A percentile compares a stretch with the other conserved stretches of the same genome.
Conservation (phyloP, 1,140 invertebrate genomes). For the Drosophila elegans region DNA sequence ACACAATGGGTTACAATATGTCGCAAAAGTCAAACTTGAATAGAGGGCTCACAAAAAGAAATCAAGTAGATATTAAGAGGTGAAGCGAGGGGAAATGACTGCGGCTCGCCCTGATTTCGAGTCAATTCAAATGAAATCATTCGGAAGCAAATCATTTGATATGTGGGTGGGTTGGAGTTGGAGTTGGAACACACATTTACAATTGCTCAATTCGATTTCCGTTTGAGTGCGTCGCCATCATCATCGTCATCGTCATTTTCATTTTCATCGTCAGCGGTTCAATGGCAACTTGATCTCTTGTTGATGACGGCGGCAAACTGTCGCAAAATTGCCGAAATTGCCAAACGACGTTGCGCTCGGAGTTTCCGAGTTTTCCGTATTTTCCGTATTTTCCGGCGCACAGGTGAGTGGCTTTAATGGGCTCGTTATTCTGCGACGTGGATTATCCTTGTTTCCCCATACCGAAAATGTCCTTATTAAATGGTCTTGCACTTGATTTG, state of each 20-base stretch:
- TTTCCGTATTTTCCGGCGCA: conserved; percentile 20
- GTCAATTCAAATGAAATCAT: conserved; percentile 84
- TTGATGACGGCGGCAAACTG: conserved; percentile 78
- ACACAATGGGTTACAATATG: conserved; percentile 53
- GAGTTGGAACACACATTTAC: conserved; percentile 50
- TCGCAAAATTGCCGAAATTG: conserved; percentile 63
- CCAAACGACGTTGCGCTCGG: conserved; percentile 61
- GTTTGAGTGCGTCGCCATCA: conserved; percentile 69
- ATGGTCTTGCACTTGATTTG: conserved; percentile 75
- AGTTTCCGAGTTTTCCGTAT: conserved; percentile 6
- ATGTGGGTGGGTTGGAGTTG: conserved; percentile 36
- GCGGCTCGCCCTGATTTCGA: conserved; percentile 62
- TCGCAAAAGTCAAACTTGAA: conserved; percentile 39
- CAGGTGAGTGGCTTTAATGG: conserved; percentile 81
- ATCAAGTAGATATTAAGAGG: conserved; percentile 67
- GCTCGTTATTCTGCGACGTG: conserved; percentile 57
- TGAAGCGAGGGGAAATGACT: conserved; percentile 21
- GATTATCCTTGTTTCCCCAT: conserved; percentile 21
- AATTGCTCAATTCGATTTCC: conserved; percentile 84
- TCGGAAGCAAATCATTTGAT: conserved; percentile 83
- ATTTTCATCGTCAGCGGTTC: conserved; percentile 35
- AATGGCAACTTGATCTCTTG: conserved; percentile 79
- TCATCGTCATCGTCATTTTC: conserved; percentile 11
- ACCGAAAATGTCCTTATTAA: conserved; percentile 19
- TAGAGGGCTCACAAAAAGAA: conserved; percentile 43